phyloP scores from a whole-genome alignment of 2,888 invertebrate species.

The Drosophila mimica region DNA sequence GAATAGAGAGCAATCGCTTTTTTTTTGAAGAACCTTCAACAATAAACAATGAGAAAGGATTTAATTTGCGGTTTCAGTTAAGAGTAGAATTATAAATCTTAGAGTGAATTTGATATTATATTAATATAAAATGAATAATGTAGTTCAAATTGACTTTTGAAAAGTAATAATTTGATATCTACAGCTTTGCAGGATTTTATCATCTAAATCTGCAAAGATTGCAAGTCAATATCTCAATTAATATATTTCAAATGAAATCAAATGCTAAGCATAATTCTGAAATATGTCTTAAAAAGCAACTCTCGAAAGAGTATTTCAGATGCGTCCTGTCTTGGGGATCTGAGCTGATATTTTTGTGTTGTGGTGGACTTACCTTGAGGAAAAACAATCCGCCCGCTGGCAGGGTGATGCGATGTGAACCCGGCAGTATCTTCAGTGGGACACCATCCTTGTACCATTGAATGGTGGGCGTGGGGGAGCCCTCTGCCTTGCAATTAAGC shows the following conservation, averaged over 20 bases:
- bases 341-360: neutral
- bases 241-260: neutral
- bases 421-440: conserved; percentile 87
- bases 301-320: neutral
- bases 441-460: conserved; percentile 92
- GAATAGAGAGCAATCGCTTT: conserved; percentile 5
- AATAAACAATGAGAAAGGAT: conserved; percentile 1
- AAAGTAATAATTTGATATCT: neutral
- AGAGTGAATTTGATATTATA: neutral
- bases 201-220: neutral
- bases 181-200: no score
- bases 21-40: neutral
- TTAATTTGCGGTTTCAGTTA: neutral
- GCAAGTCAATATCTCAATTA: neutral
- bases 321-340: neutral
- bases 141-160: neutral
- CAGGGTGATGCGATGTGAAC: conserved; percentile 89
- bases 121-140: neutral
- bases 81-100: neutral
- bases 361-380: conserved; percentile 85
- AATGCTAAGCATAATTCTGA: neutral
- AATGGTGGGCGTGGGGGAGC: conserved; percentile 91
- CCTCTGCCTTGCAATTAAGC: conserved; percentile 95
- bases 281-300: neutral
- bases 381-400: conserved; percentile 95